Evolutionary conservation across 2,888 invertebrate genomes (phyloP), one percentile per base, ranked within the genome.

Genomic region (Agrochola lota): DNA sequence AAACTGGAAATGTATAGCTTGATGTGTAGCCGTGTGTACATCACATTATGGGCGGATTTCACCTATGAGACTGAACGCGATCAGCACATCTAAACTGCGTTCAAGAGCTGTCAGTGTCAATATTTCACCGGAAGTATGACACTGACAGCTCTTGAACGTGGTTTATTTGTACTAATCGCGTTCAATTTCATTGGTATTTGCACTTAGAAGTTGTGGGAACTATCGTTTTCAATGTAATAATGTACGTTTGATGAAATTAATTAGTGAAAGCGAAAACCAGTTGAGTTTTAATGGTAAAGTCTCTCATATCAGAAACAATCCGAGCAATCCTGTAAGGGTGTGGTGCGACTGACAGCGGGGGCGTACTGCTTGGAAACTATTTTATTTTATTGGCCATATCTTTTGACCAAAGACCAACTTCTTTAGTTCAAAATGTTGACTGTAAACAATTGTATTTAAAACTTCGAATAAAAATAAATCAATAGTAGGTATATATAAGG

Each of bases 271-370:
- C 11, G 83, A 82, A 35, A 71, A 73, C 6, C 12, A 5, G 2
- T n/a, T 46, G 89, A 88, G 89, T 87, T 87, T 68, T 43, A 6
- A 49, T 79, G 73, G 89, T 88, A 85, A 76, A 40, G 20, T 62
- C 11, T 64, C 63, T 59, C 63, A 73, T 81, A 83, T 79, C 60
- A 80, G 74, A 79, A 68, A 60, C 49, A 74, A 84, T 85, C 30
- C 26, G 55, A 69, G 62, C 63, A 71, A 83, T 85, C 35, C n/a
- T 64, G 63, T 85, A 73, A 78, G 30, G 83, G 62, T 55, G 46
- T 55, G 84, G 89, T 78, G 49, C 64, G 5, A 52, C 7, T 71
- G 23, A 67, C 9, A 81, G 89, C 89, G 85, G 23, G 8, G 68
- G 11, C 4, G 0, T 49, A 17, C 35, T 69, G 3, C n/a, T 17